Percentiles rank a stretch among this genome's conserved stretches.
These are phyloP conservation scores for Aselliscus stoliczkanus DNA, from an alignment of 2,797 vertebrate species.

Conservation along the genomic window DNA sequence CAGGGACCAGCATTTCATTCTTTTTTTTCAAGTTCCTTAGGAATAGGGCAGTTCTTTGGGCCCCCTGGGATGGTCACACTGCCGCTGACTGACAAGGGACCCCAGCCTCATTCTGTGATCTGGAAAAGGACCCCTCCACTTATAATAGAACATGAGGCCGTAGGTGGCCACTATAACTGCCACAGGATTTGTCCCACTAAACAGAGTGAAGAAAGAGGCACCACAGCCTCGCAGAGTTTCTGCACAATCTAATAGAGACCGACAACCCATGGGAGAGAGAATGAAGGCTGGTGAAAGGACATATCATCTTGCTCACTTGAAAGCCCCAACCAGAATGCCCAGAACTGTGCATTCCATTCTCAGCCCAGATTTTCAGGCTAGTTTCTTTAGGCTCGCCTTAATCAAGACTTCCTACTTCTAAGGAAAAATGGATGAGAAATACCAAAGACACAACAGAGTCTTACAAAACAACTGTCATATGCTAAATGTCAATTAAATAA, in stretches of 20 bases:
- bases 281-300: not conserved
- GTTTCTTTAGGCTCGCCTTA: constrained; percentile 7
- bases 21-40: not conserved
- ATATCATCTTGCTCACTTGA: not conserved
- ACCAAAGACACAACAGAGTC: constrained; percentile 7
- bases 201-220: not conserved
- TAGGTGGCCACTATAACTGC: not conserved
- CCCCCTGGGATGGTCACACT: not conserved
- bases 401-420: constrained; percentile 2
- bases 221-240: not conserved
- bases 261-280: not conserved
- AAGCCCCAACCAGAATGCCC: not conserved
- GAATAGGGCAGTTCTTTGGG: not conserved
- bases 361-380: not conserved
- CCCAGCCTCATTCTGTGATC: not conserved
- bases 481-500: constrained; percentile 61
- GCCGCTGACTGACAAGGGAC: not conserved
- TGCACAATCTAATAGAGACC: not conserved
- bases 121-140: not conserved
- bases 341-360: not conserved
- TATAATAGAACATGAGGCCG: not conserved
- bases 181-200: not conserved
- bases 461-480: constrained; percentile 45
- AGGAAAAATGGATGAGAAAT: not conserved
- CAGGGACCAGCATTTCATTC: not conserved